Percentiles rank a stretch among this genome's conserved stretches.
Conservation (phyloP, 2,888 invertebrate genomes). For the Diarsia dahlii region DNA sequence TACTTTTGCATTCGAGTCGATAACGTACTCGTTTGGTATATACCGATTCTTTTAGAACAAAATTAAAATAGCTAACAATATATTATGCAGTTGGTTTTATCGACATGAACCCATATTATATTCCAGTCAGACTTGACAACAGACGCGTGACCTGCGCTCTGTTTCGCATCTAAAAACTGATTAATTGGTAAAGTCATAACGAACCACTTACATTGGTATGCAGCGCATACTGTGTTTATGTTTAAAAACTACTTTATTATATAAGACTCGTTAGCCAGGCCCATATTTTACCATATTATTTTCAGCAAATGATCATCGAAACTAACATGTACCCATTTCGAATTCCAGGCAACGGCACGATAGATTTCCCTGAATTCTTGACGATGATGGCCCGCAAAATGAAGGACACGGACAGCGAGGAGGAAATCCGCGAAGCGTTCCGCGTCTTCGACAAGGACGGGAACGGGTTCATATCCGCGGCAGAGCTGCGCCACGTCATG, state of each 20-base stretch:
- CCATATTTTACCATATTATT: background rate
- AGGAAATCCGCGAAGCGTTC: conserved; percentile 99
- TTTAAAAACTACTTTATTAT: conserved; percentile 3
- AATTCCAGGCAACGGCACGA: conserved; percentile 98
- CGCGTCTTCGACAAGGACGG: conserved; percentile 99
- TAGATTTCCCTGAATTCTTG: conserved; percentile 99
- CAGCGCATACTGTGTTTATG: background rate
- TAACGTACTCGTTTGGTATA: conserved; percentile 30
- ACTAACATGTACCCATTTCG: conserved; percentile 37
- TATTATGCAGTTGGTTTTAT: background rate
- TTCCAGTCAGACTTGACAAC: conserved; percentile 4
- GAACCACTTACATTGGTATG: background rate
- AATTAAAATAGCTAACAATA: conserved; percentile 7
- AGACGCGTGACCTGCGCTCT: conserved; percentile 12
- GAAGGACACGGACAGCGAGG: conserved; percentile 99
- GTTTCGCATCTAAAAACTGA: conserved; percentile 21
- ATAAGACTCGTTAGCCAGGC: background rate
- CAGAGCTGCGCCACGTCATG: conserved; percentile 99
- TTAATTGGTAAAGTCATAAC: conserved; percentile 18
- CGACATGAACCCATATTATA: conserved; percentile 10
- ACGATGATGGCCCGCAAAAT: conserved; percentile 99
- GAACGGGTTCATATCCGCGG: conserved; percentile 99
- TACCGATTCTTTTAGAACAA: conserved; percentile 16
- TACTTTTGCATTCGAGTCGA: conserved; percentile 6
- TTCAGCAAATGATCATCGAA: background rate